Base-by-base conservation (phyloP, 2,888 invertebrate genomes). In the Catocala nupta region DNA sequence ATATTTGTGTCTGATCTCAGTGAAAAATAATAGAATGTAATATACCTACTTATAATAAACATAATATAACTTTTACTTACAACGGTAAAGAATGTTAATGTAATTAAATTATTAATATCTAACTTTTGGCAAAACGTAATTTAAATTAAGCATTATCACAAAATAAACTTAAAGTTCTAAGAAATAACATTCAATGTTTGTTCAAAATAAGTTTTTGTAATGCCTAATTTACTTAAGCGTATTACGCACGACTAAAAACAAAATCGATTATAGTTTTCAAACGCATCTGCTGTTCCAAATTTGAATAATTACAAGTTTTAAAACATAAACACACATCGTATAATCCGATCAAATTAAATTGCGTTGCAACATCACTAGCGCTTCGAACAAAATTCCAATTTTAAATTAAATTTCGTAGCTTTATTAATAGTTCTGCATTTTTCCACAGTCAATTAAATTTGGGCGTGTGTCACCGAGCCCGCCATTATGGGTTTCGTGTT, bases 261-360 rank as follows among this genome's bases (percentile, higher is more conserved):
- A 73, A 76, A 76, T 77, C 71, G 79, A 77, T 77, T 78, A 77
- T 66, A 84, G 84, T 82, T 85, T 82, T 77, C 80, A 81, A 81
- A 86, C 83, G 86, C 93, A 93, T 93, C 92, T 92, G 93, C 90
- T 82, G 86, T 90, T 90, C 89, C 70, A 89, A 90, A 90, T 92
- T 93, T 92, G 85, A 92, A 91, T 92, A 92, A 92, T 93, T 88
- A 90, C 87, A 85, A 84, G 56, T 76, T 78, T 61, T 63, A 59
- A 85, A 39, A 88, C 86, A 89, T 86, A 87, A 82, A 82, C 78
- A 82, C 42, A 51, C 44, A 13, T 7, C n/a, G 59, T 69, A 49
- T 63, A 71, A 71, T 49, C 60, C 56, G 58, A 66, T 69, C 47
- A 65, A 68, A 44, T 71, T 62, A 50, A 7, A 39, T 49, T 59